Evolutionary conservation across 2,113 vertebrate species (phyloP).

Genomic region (Hystrix brachyura): DNA sequence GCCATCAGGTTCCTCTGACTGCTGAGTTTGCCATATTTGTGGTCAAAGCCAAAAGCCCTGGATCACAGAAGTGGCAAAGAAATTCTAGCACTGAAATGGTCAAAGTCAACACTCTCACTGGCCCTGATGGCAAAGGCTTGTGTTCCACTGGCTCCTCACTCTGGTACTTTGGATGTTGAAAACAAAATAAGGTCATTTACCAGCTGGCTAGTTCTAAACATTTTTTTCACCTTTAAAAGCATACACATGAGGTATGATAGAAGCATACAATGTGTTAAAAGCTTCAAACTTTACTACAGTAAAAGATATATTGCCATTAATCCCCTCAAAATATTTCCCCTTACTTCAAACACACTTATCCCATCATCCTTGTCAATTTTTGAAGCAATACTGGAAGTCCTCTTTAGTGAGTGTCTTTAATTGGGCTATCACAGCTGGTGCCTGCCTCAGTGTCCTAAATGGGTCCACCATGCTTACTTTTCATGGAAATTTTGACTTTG

Average conservation of each 20-base stretch:
- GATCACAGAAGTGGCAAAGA: neutral
- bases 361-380: neutral
- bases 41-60: neutral
- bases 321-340: too few species aligned
- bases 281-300: neutral
- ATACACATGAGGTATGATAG: neutral
- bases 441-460: neutral
- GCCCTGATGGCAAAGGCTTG: accelerated
- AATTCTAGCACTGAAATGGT: neutral
- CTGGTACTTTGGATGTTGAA: neutral
- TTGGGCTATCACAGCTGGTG: neutral
- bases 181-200: neutral
- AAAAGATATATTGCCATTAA: too few species aligned
- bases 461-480: neutral
- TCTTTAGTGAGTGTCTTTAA: neutral
- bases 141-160: too few species aligned
- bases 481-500: neutral
- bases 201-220: neutral
- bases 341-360: too few species aligned
- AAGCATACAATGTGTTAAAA: neutral
- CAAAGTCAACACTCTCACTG: too few species aligned
- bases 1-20: neutral
- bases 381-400: neutral
- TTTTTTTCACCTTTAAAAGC: neutral
- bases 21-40: neutral